Percentiles rank a stretch among this genome's conserved stretches.
These are phyloP conservation scores for Syngnathus acus DNA, from an alignment of 2,797 vertebrate genomes.

Conservation along the genomic window DNA sequence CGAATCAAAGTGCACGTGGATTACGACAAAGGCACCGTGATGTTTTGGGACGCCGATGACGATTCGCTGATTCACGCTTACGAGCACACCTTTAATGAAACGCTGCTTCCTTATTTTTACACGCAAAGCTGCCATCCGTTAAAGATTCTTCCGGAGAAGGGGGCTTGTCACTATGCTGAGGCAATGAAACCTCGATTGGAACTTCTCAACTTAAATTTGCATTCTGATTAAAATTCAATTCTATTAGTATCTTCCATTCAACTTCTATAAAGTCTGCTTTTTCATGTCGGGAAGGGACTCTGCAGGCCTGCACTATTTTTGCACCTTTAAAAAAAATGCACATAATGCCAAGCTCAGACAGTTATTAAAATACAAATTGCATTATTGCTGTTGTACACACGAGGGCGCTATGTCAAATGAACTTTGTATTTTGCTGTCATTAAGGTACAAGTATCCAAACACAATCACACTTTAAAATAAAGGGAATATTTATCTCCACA, in stretches of 20 bases:
- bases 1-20: slow-evolving; percentile 64
- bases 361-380: background rate
- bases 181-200: slow-evolving; percentile 13
- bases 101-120: slow-evolving; percentile 69
- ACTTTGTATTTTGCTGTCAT: background rate
- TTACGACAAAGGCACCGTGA: slow-evolving; percentile 59
- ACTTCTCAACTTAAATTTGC: background rate
- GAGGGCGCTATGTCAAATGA: slow-evolving; percentile 48
- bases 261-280: background rate
- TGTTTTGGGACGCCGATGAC: slow-evolving; percentile 49
- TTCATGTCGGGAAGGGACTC: no score
- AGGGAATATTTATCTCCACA: background rate
- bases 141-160: slow-evolving; percentile 55
- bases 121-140: slow-evolving; percentile 59
- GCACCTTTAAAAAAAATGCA: background rate
- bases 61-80: slow-evolving; percentile 52
- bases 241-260: background rate
- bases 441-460: background rate
- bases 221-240: background rate
- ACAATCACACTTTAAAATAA: background rate
- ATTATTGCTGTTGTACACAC: slow-evolving; percentile 38
- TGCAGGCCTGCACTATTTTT: background rate
- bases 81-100: slow-evolving; percentile 53
- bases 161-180: slow-evolving; percentile 45
- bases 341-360: background rate